These are phyloP conservation scores for Pao palembangensis DNA, from an alignment of 2,113 vertebrate genomes.

Conservation along the genomic window DNA sequence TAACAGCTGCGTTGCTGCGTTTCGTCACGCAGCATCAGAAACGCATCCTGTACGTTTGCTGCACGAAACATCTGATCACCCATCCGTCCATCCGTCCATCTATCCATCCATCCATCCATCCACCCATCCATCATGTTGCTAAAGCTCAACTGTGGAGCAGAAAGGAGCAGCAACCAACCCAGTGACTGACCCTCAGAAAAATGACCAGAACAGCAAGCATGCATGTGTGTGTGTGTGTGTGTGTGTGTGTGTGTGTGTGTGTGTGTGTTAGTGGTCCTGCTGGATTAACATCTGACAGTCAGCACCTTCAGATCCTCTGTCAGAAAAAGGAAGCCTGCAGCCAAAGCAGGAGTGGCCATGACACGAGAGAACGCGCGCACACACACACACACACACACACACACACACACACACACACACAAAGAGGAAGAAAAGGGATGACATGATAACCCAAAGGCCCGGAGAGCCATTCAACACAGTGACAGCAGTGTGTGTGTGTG, in stretches of 20 bases:
- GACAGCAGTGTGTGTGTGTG: slow-evolving; percentile 2
- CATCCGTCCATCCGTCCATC: no score
- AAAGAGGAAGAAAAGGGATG: slow-evolving; percentile 5
- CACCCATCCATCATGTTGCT: background rate
- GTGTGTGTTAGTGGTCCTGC: slow-evolving; percentile 29
- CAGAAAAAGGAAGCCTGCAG: slow-evolving; percentile 22
- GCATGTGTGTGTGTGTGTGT: background rate
- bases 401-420: background rate
- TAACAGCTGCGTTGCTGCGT: slow-evolving; percentile 4
- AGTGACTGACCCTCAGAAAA: slow-evolving; percentile 24
- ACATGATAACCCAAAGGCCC: slow-evolving; percentile 6
- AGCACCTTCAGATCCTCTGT: slow-evolving; percentile 32
- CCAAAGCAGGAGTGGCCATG: slow-evolving; percentile 7
- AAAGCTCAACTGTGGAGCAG: slow-evolving; percentile 11
- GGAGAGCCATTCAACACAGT: slow-evolving; percentile 2
- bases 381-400: background rate
- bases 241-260: slow-evolving; percentile 4
- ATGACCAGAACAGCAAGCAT: background rate
- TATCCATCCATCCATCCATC: no score
- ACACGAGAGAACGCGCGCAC: slow-evolving; percentile 11
- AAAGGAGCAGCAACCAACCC: slow-evolving; percentile 13
- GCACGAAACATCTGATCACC: no score
- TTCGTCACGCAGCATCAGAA: no score
- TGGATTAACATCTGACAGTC: slow-evolving; percentile 47
- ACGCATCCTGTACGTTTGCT: no score